phyloP scores from a whole-genome alignment of 2,888 invertebrate species.

The Eupithecia exiguata region DNA sequence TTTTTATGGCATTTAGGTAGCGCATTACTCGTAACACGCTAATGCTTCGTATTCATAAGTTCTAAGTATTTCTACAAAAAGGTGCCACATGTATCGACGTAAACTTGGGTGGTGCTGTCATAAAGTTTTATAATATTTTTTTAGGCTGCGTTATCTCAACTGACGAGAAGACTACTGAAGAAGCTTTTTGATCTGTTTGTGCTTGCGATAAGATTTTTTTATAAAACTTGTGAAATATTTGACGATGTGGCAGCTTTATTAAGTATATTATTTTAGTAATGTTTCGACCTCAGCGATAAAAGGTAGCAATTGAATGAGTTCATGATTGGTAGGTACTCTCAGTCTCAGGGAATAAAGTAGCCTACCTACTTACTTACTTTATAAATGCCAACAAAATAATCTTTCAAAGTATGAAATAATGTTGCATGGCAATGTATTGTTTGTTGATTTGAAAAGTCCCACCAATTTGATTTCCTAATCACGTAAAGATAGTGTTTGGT shows the following conservation, averaged over 20 bases:
- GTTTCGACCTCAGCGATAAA: neutral
- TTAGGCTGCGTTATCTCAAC: conserved; percentile 62
- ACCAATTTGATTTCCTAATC: conserved; percentile 70
- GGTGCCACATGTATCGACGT: conserved; percentile 31
- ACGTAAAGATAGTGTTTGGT: conserved; percentile 62
- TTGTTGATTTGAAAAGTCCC: conserved; percentile 47
- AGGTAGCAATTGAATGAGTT: neutral
- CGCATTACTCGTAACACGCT: conserved; percentile 30
- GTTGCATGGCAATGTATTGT: neutral
- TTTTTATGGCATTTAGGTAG: conserved; percentile 30
- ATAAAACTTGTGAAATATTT: conserved; percentile 37
- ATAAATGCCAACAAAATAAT: neutral
- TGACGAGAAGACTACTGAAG: conserved; percentile 71
- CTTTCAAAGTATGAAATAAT: neutral
- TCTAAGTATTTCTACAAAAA: conserved; percentile 34
- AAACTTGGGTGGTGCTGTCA: conserved; percentile 59
- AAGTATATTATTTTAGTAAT: conserved; percentile 17
- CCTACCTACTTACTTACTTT: neutral
- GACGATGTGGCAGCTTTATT: conserved; percentile 14
- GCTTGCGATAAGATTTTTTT: conserved; percentile 63
- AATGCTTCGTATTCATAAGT: conserved; percentile 42
- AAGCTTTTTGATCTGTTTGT: conserved; percentile 70
- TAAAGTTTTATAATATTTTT: conserved; percentile 66
- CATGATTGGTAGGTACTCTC: neutral
- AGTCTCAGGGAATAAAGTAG: neutral